Conservation (phyloP, 2,113 vertebrate species). For the Aegithalos caudatus region DNA sequence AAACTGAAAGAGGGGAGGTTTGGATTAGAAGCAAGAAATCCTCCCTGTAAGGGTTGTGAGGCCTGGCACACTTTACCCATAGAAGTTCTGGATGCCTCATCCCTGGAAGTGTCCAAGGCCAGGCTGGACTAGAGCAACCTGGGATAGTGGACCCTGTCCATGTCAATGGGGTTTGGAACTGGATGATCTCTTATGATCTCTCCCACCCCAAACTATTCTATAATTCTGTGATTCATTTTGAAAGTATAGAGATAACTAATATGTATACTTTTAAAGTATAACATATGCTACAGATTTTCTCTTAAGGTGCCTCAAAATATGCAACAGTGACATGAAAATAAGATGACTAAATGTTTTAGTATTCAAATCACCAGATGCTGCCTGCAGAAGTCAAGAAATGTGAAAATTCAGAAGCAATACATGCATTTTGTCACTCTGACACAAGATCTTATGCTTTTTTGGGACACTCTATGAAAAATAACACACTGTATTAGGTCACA, state of each 20-base stretch:
- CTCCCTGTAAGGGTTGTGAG: too few species aligned
- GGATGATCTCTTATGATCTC: not conserved
- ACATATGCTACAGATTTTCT: conserved; percentile 21
- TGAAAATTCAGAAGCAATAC: not conserved
- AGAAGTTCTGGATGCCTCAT: not conserved
- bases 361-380: not conserved
- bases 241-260: conserved; percentile 15
- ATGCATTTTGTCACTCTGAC: not conserved
- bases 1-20: not conserved
- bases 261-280: not conserved
- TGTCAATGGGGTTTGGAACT: not conserved
- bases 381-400: not conserved
- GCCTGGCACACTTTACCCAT: not conserved
- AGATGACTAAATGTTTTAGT: not conserved
- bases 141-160: not conserved
- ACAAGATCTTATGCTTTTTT: not conserved
- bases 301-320: not conserved
- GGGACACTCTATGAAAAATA: not conserved
- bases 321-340: not conserved
- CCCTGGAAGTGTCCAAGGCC: not conserved
- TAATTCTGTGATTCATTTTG: not conserved
- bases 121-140: not conserved
- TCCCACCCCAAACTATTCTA: not conserved
- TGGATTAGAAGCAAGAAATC: not conserved
- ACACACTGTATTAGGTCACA: not conserved